Percentiles rank a stretch among this genome's conserved stretches.
phyloP scores from a whole-genome alignment of 2,888 invertebrate genomes.

The Cabera pusaria region DNA sequence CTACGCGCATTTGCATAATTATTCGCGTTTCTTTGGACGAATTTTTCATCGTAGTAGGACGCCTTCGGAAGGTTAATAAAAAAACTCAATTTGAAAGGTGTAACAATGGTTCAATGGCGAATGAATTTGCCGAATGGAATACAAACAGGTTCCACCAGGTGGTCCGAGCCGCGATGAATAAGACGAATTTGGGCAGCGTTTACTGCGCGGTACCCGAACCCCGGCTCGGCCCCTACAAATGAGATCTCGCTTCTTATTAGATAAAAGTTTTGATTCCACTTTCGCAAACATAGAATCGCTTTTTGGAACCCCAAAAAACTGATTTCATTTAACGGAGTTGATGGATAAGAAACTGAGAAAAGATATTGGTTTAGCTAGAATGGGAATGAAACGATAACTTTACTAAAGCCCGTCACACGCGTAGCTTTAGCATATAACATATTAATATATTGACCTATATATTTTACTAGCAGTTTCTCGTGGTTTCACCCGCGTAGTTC shows the following conservation, averaged over 20 bases:
- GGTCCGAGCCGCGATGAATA: constrained; percentile 32
- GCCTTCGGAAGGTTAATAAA: constrained; percentile 25
- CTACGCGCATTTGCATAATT: constrained; percentile 31
- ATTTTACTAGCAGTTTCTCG: too few relatives aligned
- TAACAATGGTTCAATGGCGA: constrained; percentile 33
- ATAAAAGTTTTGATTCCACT: constrained; percentile 17
- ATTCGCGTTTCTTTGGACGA: constrained; percentile 24
- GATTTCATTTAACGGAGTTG: too few relatives aligned
- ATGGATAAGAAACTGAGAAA: too few relatives aligned
- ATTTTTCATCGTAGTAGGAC: constrained; percentile 25
- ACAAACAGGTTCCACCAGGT: constrained; percentile 36
- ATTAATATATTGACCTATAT: too few relatives aligned
- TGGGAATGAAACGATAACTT: too few relatives aligned
- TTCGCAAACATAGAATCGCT: too few relatives aligned
- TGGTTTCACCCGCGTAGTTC: too few relatives aligned
- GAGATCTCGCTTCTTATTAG: constrained; percentile 27
- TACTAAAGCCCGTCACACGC: too few relatives aligned
- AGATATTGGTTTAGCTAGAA: too few relatives aligned
- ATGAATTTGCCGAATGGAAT: constrained; percentile 31
- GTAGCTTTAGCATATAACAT: too few relatives aligned
- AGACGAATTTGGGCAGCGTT: constrained; percentile 25
- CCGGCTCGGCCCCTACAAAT: constrained; percentile 28
- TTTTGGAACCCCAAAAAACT: too few relatives aligned
- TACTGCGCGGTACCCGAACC: constrained; percentile 30
- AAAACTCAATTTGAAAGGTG: constrained; percentile 30